phyloP scores from a whole-genome alignment of 2,797 vertebrate genomes.

The Muscicapa comitata region DNA sequence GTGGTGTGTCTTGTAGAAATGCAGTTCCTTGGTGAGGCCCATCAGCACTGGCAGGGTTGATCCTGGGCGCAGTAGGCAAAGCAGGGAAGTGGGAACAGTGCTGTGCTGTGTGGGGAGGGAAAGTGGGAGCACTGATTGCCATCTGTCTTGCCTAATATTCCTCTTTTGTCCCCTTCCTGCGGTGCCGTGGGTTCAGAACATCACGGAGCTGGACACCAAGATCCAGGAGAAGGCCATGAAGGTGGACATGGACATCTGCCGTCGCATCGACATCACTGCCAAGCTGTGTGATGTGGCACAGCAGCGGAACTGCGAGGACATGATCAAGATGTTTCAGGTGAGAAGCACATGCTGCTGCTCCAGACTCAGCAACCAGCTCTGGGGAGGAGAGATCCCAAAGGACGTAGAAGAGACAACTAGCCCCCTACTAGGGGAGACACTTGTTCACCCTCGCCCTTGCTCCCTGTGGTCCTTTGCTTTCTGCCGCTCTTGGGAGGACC shows the following conservation, averaged over 20 bases:
- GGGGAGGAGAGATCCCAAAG: constrained; percentile 10
- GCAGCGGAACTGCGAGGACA: constrained; percentile 93
- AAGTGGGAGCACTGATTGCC: rapidly evolving
- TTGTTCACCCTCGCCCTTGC: neutral
- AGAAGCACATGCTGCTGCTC: neutral
- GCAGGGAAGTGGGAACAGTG: neutral
- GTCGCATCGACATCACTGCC: constrained; percentile 95
- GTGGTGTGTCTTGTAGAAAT: neutral
- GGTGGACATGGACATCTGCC: constrained; percentile 98
- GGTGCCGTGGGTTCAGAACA: constrained; percentile 73
- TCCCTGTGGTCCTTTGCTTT: neutral
- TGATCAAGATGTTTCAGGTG: constrained; percentile 96
- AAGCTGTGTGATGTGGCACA: constrained; percentile 92
- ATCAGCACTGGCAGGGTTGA: neutral
- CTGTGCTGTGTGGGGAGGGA: neutral
- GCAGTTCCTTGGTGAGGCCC: neutral
- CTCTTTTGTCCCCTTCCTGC: neutral
- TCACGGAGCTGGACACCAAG: constrained; percentile 92
- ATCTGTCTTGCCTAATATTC: neutral
- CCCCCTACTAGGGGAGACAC: neutral
- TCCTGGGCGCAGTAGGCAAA: rapidly evolving
- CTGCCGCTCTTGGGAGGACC: neutral
- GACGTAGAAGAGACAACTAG: neutral
- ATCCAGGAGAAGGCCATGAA: constrained; percentile 99
- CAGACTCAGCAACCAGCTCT: neutral